phyloP scores from a whole-genome alignment of 2,113 vertebrate species.

The Benthochromis sp. region DNA sequence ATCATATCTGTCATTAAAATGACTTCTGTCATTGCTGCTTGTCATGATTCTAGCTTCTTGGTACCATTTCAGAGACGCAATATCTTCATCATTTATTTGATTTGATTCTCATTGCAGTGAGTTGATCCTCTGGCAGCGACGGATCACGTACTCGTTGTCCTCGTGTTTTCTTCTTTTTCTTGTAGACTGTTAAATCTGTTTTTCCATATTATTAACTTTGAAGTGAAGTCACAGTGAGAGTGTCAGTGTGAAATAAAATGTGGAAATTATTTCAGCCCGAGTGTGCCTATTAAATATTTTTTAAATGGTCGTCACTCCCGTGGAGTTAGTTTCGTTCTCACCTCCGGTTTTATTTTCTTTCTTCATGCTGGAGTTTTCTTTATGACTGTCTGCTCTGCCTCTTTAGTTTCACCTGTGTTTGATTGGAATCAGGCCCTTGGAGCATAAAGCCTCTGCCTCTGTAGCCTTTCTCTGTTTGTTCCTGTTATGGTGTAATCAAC shows the following conservation, averaged over 20 bases:
- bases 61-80: background rate
- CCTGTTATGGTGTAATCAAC: background rate
- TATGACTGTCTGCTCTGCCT: background rate
- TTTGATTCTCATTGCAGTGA: background rate
- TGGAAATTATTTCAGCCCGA: background rate
- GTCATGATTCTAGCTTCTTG: background rate
- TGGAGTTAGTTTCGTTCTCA: background rate
- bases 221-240: background rate
- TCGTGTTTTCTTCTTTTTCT: background rate
- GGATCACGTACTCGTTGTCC: background rate
- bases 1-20: background rate
- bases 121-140: background rate
- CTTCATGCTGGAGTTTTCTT: background rate
- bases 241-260: background rate
- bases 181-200: background rate
- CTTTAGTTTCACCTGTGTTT: background rate
- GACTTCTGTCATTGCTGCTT: background rate
- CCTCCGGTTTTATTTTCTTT: background rate
- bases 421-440: background rate
- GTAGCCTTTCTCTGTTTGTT: background rate
- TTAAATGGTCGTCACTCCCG: background rate
- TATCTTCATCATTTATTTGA: background rate
- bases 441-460: background rate
- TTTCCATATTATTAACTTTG: background rate
- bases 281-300: background rate